Evolutionary conservation across 92 coral and sea anemone species (phyloP), one percentile per base, ranked within the genome.

Genomic region (Porites cylindrica): DNA sequence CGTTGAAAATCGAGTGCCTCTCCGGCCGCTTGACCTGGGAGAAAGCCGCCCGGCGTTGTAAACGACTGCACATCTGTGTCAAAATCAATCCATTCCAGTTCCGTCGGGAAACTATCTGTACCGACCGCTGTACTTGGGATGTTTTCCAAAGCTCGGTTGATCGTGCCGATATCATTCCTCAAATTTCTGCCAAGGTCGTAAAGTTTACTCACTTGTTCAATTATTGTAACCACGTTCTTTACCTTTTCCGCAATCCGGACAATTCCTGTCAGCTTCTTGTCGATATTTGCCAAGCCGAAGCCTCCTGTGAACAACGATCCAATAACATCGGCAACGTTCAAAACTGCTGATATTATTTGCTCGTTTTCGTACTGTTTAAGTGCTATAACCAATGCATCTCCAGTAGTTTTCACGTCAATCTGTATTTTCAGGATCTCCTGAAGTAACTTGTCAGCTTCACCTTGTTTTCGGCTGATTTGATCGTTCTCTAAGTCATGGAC

Each of bases 41-140:
- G 56, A 82, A 71, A 82, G 9, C 87, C 72, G 50, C 62, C 78
- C 43, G 87, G 24, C 60, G 66, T 66, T 67, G 85, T 77, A 64
- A 66, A 85, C 13, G 89, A 77, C n/a, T 17, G 20, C 17, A 86
- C 81, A 18, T 78, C 77, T 5, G 51, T 76, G 38, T 85, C 83
- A 51, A 85, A 85, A 62, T 85, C 89, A 12, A 51, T 76, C 89
- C 89, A 85, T 23, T 85, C 89, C 76, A 76, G 77, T 64, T 54
- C 85, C 19, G 89, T 76, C 14, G 89, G 89, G 69, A 86, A 86
- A 53, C 76, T 78, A 62, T 86, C 85, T 86, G 20, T 61, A 86
- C 66, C 53, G 61, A 86, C 52, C 29, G 70, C 24, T 47, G 24
- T 12, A 20, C 77, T 86, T 23, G 89, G 89, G 1, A 86, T 86